Base-by-base conservation (phyloP, 1,140 invertebrate genomes). In the Whitmania pigra region DNA sequence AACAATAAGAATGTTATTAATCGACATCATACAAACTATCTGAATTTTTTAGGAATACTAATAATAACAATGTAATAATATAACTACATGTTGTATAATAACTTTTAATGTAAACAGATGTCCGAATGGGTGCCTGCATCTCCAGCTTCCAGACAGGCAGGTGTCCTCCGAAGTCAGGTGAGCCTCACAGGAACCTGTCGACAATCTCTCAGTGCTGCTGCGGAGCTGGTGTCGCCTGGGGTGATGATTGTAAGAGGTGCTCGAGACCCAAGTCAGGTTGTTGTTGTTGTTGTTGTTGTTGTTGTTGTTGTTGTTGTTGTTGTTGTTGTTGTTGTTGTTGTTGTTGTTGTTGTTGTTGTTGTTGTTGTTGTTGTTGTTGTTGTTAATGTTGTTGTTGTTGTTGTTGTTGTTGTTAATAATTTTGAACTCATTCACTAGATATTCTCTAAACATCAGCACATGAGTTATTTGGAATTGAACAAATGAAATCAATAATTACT, bases 181-280 rank as follows among this genome's bases (percentile, higher is more conserved):
- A 76, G 31, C 71, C 73, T 9, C 71, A 72, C 17, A 72, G 76
- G 29, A 78, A 49, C 15, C 43, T 49, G 43, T 49, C 87, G 15
- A 89, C 86, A 0, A 89, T 87, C 78, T 88, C 88, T 0, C 88
- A 89, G 77, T 94, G 92, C 77, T 94, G 92, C 79, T 92, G 91
- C 77, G 89, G 90, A 0, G 88, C 90, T 84, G 91, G 90, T 31
- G 87, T 87, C n/a, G 91, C 91, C 1, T 93, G 91, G 91, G 91
- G 92, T 0, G 85, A 88, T 0, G 83, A 86, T 43, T 94, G 92
- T 81, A 90, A 93, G 80, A 80, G 86, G 22, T 94, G 92, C 79
- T 91, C 91, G 0, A 78, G 83, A 0, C 86, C 84, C 71, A 88
- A 87, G 69, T 88, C 88, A 9, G 74, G 81, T 82, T 77, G 74